Evolutionary conservation across 2,888 invertebrate species (phyloP).

Genomic region (Toxonevra muliebris): DNA sequence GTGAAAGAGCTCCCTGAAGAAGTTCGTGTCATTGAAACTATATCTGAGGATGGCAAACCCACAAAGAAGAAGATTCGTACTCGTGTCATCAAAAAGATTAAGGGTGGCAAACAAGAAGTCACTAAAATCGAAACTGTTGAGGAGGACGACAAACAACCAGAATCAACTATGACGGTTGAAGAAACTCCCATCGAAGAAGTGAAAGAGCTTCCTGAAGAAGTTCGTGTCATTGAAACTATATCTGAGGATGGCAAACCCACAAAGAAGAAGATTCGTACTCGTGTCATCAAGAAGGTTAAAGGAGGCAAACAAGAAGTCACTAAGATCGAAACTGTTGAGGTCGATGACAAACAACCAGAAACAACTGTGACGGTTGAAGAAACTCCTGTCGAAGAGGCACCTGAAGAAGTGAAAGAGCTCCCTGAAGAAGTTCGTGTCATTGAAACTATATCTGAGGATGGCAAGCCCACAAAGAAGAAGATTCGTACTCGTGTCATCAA

Average conservation of each 20-base stretch:
- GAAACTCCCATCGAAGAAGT: conserved; percentile 23
- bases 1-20: conserved; percentile 34
- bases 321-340: conserved; percentile 32
- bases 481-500: conserved; percentile 34
- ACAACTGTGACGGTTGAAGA: conserved; percentile 31
- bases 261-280: conserved; percentile 28
- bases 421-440: conserved; percentile 33
- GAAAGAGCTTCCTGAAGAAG: conserved; percentile 30
- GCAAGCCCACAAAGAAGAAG: conserved; percentile 30
- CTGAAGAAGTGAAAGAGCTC: conserved; percentile 26
- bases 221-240: conserved; percentile 23
- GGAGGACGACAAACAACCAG: too few relatives aligned
- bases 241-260: conserved; percentile 29
- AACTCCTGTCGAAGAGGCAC: conserved; percentile 19
- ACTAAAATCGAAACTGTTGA: conserved; percentile 24
- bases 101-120: conserved; percentile 29
- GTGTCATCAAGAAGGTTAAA: conserved; percentile 32
- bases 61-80: conserved; percentile 29
- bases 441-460: conserved; percentile 29
- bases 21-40: conserved; percentile 27
- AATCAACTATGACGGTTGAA: conserved; percentile 15
- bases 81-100: conserved; percentile 32
- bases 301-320: conserved; percentile 34
- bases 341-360: conserved; percentile 34
- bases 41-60: conserved; percentile 33